A percentile compares a stretch with the other conserved stretches of the same genome.
phyloP scores from a whole-genome alignment of 30 jellyfish, hydroid and myxozoan species.

The Nemopilema nomurai region DNA sequence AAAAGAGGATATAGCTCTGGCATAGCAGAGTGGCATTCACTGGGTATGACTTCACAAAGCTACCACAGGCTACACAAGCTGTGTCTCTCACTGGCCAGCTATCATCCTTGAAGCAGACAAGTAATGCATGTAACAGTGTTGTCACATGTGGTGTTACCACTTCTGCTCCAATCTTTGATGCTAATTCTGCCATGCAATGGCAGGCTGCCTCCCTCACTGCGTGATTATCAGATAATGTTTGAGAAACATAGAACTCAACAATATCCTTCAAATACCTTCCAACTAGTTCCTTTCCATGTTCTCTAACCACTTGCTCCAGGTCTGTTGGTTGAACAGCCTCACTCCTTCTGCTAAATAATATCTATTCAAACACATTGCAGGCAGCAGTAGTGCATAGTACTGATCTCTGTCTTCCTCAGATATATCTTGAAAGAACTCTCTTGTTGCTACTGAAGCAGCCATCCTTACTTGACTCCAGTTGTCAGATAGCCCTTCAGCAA shows the following conservation, averaged over 20 bases:
- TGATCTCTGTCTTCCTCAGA: constrained; percentile 62
- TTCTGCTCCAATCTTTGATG: constrained; percentile 64
- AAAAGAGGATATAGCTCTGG: constrained; percentile 84
- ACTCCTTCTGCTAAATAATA: constrained; percentile 98
- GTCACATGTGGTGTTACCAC: constrained; percentile 79
- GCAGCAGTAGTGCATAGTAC: constrained; percentile 70
- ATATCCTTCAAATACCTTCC: constrained; percentile 60
- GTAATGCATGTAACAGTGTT: constrained; percentile 71
- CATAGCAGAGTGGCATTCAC: constrained; percentile 62
- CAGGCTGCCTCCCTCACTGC: constrained; percentile 99
- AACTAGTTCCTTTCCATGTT: constrained; percentile 82
- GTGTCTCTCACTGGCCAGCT: constrained; percentile 99
- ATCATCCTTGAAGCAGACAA: constrained; percentile 93
- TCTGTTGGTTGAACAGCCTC: constrained; percentile 84
- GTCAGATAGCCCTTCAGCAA: constrained; percentile 85
- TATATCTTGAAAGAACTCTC: constrained; percentile 87
- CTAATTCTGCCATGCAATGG: constrained; percentile 98
- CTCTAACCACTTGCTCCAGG: constrained; percentile 94
- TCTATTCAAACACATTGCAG: constrained; percentile 95
- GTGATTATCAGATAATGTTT: constrained; percentile 93
- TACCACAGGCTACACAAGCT: constrained; percentile 99
- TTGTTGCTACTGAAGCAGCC: constrained; percentile 99
- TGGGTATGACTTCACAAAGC: constrained; percentile 84
- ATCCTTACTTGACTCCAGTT: constrained; percentile 99
- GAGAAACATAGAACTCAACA: constrained; percentile 78